These are phyloP conservation scores for Delphinus delphis DNA, from an alignment of 2,113 vertebrate species.

Conservation along the genomic window DNA sequence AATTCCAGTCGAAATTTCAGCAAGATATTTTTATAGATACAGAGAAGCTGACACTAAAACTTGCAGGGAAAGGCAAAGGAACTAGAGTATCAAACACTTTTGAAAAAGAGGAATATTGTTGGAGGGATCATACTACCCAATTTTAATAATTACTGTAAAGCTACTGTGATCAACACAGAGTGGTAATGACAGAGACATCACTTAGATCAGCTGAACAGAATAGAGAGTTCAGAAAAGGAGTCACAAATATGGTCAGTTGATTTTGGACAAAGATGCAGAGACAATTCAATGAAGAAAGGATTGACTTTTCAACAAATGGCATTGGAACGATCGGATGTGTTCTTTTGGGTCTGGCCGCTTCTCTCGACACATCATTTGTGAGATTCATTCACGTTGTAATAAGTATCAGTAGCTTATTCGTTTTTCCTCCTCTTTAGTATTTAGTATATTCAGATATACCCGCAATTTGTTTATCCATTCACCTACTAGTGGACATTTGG, in stretches of 20 bases:
- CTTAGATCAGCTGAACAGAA: background rate
- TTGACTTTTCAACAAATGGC: background rate
- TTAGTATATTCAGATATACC: no score
- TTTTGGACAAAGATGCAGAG: background rate
- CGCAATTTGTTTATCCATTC: no score
- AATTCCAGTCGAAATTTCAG: background rate
- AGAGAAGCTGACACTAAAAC: background rate
- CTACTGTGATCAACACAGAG: background rate
- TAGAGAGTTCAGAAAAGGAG: background rate
- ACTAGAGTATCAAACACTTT: background rate
- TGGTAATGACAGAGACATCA: background rate
- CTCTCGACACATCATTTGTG: background rate
- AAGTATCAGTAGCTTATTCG: no score
- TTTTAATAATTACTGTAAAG: background rate
- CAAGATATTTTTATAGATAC: background rate
- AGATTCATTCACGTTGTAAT: background rate
- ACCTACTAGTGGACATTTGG: no score
- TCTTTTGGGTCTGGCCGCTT: background rate
- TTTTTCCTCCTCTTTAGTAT: no score
- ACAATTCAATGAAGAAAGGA: background rate
- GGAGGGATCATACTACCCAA: background rate
- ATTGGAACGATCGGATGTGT: background rate
- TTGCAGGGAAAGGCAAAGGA: background rate
- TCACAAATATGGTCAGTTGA: background rate
- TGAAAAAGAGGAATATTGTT: background rate